Evolutionary conservation across 2,888 invertebrate genomes (phyloP).

Genomic region (Loripinus fragilis): DNA sequence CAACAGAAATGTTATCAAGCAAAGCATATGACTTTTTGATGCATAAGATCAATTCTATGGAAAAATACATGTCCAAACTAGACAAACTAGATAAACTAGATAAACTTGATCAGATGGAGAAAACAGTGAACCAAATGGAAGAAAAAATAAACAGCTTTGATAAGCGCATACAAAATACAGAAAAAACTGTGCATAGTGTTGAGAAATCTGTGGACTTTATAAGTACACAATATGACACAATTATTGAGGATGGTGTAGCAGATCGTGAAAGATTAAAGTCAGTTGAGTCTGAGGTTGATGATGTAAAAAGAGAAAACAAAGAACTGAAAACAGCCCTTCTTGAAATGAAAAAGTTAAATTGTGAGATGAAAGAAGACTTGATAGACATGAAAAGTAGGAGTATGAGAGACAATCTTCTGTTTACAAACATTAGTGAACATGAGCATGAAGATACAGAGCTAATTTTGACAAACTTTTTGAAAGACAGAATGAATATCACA

Average conservation of each 20-base stretch:
- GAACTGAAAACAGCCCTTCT: background rate
- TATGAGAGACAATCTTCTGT: background rate
- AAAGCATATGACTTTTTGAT: no score
- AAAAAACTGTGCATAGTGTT: background rate
- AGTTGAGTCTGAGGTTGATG: background rate
- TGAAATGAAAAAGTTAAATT: background rate
- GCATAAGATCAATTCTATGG: no score
- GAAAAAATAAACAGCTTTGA: background rate
- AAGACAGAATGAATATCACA: background rate
- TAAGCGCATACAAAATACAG: background rate
- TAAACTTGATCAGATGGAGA: no score
- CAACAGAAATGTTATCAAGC: no score
- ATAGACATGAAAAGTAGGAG: background rate
- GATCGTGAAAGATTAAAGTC: background rate
- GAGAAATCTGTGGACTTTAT: background rate
- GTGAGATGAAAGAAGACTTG: background rate
- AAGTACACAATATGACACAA: background rate
- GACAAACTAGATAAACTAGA: no score
- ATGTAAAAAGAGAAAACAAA: background rate
- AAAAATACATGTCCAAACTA: no score
- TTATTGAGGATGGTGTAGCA: background rate
- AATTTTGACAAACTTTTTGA: background rate
- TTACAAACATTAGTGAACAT: background rate
- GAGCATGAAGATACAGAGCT: background rate
- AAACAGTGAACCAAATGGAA: slow-evolving; percentile 9